Evolutionary conservation across 2,888 invertebrate species (phyloP), one percentile per base, ranked within the genome.

Genomic region (Brassicogethes aeneus): DNA sequence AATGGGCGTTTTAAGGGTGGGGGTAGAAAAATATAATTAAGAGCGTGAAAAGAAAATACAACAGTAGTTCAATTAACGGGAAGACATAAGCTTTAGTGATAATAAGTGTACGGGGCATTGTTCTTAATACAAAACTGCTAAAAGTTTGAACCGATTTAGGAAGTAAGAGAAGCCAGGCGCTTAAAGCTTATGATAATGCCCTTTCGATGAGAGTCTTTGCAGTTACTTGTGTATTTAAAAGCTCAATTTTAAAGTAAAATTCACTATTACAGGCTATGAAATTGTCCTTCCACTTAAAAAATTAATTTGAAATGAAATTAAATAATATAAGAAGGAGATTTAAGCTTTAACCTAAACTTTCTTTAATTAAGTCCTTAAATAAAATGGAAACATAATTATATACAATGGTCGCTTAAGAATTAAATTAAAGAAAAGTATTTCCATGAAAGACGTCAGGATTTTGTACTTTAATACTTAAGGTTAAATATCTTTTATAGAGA

Each of bases 161-260:
- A 47, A 48, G 43, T 44, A 5, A 23, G 36, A 34, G 42, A 17
- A 38, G 43, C 42, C 32, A 5, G 23, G 23, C 10, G 23, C 31
- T 33, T 36, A 43, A 36, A 40, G 42, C 50, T 51, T 53, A 51
- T 50, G 51, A 45, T 53, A 50, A 53, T 53, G 48, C 41, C 42
- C 39, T 40, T 46, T 45, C 47, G 23, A 23, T 23, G 23, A 23
- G 23, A 23, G 5, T 23, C 23, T 23, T 23, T 23, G 23, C 23
- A 23, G 23, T 23, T 23, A 7, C 23, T 5, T 10, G 23, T 23
- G 23, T 23, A 23, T 23, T 23, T 23, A 7, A 23, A 23, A 23
- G 23, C 23, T 23, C 23, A 23, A 23, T 23, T 23, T 23, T 10
- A 23, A 10, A 23, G 23, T 7, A 10, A 23, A 23, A 23, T 23